These are phyloP conservation scores for Amblyraja radiata DNA, from an alignment of 2,797 vertebrate genomes.

Conservation along the genomic window DNA sequence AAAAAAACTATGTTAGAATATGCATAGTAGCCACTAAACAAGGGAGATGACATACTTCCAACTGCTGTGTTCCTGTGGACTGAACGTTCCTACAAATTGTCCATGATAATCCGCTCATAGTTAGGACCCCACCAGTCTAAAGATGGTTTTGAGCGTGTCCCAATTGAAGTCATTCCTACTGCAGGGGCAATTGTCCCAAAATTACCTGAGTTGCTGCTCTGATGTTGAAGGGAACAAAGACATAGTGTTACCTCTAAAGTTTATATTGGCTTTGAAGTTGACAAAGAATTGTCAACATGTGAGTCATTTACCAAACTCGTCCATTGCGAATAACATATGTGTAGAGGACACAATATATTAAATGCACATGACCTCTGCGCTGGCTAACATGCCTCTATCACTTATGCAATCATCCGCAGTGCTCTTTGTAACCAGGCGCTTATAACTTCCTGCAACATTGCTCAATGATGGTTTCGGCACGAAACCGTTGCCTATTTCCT, in stretches of 20 bases:
- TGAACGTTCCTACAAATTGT: not conserved
- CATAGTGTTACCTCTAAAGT: not conserved
- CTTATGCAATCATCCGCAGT: not conserved
- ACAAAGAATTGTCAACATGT: not conserved
- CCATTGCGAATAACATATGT: not conserved
- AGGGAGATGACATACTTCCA: not conserved
- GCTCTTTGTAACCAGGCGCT: not conserved
- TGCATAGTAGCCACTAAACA: not conserved
- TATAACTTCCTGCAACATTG: not conserved
- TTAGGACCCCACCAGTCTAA: not conserved
- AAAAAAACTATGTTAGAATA: not conserved
- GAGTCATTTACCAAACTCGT: not conserved
- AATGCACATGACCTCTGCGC: not conserved
- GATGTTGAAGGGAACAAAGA: not conserved
- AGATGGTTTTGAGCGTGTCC: not conserved
- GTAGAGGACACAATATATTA: not conserved
- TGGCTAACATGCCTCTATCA: not conserved
- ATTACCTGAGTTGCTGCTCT: not conserved
- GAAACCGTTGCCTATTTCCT: no score
- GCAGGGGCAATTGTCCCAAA: not conserved
- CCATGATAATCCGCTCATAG: not conserved
- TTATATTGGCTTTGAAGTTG: not conserved
- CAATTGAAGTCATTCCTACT: not conserved
- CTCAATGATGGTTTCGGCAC: not conserved
- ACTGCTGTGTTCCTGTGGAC: not conserved